Conservation (phyloP, 1,140 invertebrate genomes). For the Sesamia nonagrioides region DNA sequence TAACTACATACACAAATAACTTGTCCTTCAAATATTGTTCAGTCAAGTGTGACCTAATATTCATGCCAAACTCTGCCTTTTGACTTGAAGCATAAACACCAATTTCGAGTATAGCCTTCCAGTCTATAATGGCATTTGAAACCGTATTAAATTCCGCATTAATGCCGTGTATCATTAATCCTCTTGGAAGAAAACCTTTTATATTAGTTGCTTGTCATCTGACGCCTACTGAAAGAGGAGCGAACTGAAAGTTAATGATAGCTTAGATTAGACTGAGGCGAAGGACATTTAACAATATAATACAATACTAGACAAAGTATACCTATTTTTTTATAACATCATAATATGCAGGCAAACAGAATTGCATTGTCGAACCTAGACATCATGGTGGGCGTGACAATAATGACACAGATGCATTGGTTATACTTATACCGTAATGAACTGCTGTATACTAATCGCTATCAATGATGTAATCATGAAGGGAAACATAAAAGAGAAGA, state of each 20-base stretch:
- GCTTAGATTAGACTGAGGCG: neutral
- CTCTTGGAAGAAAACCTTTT: conserved; percentile 37
- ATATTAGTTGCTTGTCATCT: conserved; percentile 37
- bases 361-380: neutral
- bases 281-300: neutral
- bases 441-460: neutral
- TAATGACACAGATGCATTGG: neutral
- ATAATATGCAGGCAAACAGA: neutral
- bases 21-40: conserved; percentile 43
- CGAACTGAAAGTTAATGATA: conserved; percentile 21
- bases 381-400: neutral
- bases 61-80: conserved; percentile 5
- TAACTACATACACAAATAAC: conserved; percentile 31
- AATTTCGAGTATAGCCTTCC: neutral
- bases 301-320: neutral
- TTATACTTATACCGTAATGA: neutral
- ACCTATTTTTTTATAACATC: neutral
- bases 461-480: neutral
- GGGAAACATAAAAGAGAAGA: neutral
- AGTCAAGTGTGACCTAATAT: conserved; percentile 15
- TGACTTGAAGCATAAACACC: neutral
- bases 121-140: conserved; percentile 31
- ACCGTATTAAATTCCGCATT: conserved; percentile 23
- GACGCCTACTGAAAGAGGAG: conserved; percentile 20
- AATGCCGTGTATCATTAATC: conserved; percentile 33